A percentile compares a stretch with the other conserved stretches of the same genome.
phyloP scores from a whole-genome alignment of 2,113 vertebrate species.

The Sebastes schlegelii region DNA sequence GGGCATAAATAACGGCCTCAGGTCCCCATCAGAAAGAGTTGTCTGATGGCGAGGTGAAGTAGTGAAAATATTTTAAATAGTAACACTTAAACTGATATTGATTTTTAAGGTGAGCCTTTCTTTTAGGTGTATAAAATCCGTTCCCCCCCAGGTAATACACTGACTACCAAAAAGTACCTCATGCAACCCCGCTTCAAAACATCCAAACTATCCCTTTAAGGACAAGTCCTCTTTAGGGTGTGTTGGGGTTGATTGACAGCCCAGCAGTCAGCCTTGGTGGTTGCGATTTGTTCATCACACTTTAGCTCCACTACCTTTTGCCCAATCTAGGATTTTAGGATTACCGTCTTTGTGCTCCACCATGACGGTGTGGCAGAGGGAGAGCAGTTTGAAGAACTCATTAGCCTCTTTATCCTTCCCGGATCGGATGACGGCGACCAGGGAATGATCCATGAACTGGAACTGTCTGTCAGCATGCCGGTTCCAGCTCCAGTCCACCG shows the following conservation, averaged over 20 bases:
- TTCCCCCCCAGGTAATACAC: not conserved
- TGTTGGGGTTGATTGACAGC: not conserved
- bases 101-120: too few relatives aligned
- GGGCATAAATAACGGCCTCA: not conserved
- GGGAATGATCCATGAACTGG: constrained; percentile 88
- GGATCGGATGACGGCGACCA: constrained; percentile 87
- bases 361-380: constrained; percentile 97
- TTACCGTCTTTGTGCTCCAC: constrained; percentile 89
- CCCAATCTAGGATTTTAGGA: not conserved
- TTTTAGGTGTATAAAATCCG: not conserved
- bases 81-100: not conserved
- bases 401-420: constrained; percentile 85
- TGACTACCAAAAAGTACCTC: not conserved
- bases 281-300: not conserved
- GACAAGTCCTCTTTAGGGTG: not conserved
- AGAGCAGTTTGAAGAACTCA: constrained; percentile 95
- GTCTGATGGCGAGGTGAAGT: not conserved
- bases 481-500: constrained; percentile 95
- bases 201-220: too few relatives aligned
- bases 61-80: not conserved
- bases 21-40: not conserved
- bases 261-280: not conserved
- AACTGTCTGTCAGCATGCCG: constrained; percentile 86
- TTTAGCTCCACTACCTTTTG: not conserved
- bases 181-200: not conserved